Evolutionary conservation across 2,113 vertebrate species (phyloP).

Genomic region (Ceuthmochares aereus): DNA sequence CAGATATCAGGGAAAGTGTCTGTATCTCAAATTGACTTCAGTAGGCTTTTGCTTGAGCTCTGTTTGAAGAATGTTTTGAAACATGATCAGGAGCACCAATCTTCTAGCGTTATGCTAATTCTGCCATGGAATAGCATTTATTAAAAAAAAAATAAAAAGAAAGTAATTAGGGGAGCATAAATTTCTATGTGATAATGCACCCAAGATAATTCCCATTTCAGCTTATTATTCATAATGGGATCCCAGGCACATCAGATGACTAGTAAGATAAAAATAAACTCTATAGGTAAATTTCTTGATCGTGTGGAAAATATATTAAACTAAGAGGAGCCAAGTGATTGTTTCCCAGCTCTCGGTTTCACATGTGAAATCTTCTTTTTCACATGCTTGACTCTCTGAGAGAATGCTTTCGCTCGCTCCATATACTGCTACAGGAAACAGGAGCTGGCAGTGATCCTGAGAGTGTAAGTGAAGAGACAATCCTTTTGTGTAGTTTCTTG

Average conservation of each 20-base stretch:
- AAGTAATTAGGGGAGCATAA: not conserved
- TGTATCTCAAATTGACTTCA: not conserved
- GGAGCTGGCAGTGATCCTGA: slow-evolving; percentile 7
- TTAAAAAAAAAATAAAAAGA: not conserved
- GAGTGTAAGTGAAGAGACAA: not conserved
- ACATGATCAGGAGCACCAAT: not conserved
- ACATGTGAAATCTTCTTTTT: slow-evolving; percentile 61
- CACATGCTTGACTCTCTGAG: slow-evolving; percentile 24
- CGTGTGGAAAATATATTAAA: slow-evolving; percentile 53
- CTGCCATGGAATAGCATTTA: not conserved
- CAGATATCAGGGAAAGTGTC: not conserved
- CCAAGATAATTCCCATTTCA: not conserved
- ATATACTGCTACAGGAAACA: not conserved
- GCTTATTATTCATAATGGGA: not conserved
- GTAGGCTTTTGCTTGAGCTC: not conserved
- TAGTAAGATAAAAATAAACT: not conserved
- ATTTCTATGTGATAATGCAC: not conserved
- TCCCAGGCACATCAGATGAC: not conserved
- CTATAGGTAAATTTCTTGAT: slow-evolving; percentile 10
- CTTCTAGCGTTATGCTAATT: not conserved
- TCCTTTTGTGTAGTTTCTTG: not conserved
- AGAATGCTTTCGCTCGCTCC: not conserved
- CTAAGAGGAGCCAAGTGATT: slow-evolving; percentile 29
- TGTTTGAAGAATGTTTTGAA: not conserved
- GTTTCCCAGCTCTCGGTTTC: slow-evolving; percentile 42